Evolutionary conservation across 2,113 vertebrate genomes (phyloP).

Genomic region (Pteronura brasiliensis): DNA sequence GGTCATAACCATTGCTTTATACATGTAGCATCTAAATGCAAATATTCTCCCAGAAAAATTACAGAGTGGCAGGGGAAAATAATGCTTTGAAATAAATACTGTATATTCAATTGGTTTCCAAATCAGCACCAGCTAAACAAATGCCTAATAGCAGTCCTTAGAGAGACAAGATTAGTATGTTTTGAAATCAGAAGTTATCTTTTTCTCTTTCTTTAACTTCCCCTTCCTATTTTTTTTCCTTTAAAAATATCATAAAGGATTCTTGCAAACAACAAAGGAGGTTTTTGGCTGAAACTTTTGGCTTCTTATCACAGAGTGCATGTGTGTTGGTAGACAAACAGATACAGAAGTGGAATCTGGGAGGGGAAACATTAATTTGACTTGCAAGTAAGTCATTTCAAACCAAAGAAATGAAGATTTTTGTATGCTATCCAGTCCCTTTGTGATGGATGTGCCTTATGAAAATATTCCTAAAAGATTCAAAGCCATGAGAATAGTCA

Average conservation of each 20-base stretch:
- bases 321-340: background rate
- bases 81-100: slow-evolving; percentile 56
- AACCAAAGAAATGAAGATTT: slow-evolving; percentile 21
- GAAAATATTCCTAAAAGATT: background rate
- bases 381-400: background rate
- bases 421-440: background rate
- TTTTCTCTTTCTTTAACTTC: slow-evolving; percentile 25
- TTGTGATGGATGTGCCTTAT: background rate
- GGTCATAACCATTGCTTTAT: slow-evolving; percentile 67
- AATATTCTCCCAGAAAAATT: slow-evolving; percentile 74
- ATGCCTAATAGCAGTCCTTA: slow-evolving; percentile 56
- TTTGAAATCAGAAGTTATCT: slow-evolving; percentile 64
- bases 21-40: slow-evolving; percentile 75
- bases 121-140: slow-evolving; percentile 63
- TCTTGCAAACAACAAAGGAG: slow-evolving; percentile 20
- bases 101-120: slow-evolving; percentile 70
- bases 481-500: background rate
- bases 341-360: background rate
- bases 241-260: slow-evolving; percentile 40
- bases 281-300: background rate
- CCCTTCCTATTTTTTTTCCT: background rate
- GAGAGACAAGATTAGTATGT: slow-evolving; percentile 49
- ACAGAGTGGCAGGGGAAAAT: slow-evolving; percentile 64
- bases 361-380: background rate
- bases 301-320: background rate